Evolutionary conservation across 2,888 invertebrate genomes (phyloP), one percentile per base, ranked within the genome.

Genomic region (Sphaerophoria rueppellii): DNA sequence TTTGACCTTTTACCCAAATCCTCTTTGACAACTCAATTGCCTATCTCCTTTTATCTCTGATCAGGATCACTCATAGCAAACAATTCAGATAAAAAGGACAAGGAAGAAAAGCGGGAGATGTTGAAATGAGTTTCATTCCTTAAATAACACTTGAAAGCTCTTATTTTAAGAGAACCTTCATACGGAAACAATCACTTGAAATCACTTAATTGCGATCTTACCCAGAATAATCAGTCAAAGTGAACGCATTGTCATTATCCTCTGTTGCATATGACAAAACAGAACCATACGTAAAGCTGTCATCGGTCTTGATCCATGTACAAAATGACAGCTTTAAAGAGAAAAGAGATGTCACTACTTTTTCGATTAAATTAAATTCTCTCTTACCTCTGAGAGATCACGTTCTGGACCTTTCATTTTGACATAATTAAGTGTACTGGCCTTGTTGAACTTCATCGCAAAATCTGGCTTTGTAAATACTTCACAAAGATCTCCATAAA

Each of bases 181-280:
- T 24, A 24, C 24, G 24, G 2, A 24, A 24, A 24, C 24, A 2
- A 24, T 24, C n/a, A n/a, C 24, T 24, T 24, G 24, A n/a, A n/a
- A n/a, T n/a, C n/a, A 2, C 24, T 24, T 24, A 24, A 2, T 40
- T 40, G 2, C 34, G 46, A 70, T 77, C 61, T 77, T 83, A 88
- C 88, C 95, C 95, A 88, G 94, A 94, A 89, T 95, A 95, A 89
- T 95, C 95, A 0, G 94, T 95, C 50, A 95, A 88, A 0, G 95
- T 95, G 82, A 95, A 93, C 0, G 94, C 93, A 89, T 95, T 95
- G 87, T 94, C 95, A 61, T 91, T 89, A 54, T 91, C 88, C 55
- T 89, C 89, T 0, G 94, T 95, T 7, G 95, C 95, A 88, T 95
- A 95, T 0, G 95, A 95, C 43, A 95, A 90, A 6, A 95, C 92